Conservation (phyloP, 2,797 vertebrate genomes). For the Parambassis ranga region DNA sequence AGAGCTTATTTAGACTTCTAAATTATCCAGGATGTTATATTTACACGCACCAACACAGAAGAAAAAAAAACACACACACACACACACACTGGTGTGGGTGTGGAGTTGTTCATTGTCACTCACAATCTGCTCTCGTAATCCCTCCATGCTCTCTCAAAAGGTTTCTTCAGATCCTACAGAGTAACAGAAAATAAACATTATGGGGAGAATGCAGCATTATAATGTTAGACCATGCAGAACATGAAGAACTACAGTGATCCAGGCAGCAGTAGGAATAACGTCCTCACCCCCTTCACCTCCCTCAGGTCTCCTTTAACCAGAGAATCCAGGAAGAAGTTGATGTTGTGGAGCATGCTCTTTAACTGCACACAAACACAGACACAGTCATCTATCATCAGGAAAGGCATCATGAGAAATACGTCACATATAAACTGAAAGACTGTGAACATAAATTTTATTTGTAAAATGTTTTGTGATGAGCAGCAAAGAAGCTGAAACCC, state of each 20-base stretch:
- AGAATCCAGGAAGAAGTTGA: constrained; percentile 87
- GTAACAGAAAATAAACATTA: not conserved
- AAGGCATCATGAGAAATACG: not conserved
- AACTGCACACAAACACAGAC: constrained; percentile 70
- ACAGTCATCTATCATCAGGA: not conserved
- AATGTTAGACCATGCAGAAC: not conserved
- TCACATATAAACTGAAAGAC: not conserved
- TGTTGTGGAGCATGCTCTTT: constrained; percentile 87
- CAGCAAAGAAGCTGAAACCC: too few relatives aligned
- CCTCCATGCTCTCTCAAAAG: constrained; percentile 60
- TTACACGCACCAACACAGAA: not conserved
- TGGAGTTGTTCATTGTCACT: too few relatives aligned
- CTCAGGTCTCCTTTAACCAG: constrained; percentile 82
- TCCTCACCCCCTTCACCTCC: constrained; percentile 69
- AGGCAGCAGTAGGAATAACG: not conserved
- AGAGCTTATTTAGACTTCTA: not conserved
- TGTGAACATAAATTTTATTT: too few relatives aligned
- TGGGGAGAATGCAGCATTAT: fast-evolving
- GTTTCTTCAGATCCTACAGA: constrained; percentile 65
- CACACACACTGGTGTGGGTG: too few relatives aligned
- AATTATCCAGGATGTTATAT: not conserved
- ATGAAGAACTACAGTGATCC: not conserved
- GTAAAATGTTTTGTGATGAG: too few relatives aligned
- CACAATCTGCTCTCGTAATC: constrained; percentile 70
- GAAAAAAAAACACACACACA: too few relatives aligned